Percentiles rank a stretch among this genome's conserved stretches.
phyloP scores from a whole-genome alignment of 1,140 invertebrate species.

The Pogonognathellus flavescens region DNA sequence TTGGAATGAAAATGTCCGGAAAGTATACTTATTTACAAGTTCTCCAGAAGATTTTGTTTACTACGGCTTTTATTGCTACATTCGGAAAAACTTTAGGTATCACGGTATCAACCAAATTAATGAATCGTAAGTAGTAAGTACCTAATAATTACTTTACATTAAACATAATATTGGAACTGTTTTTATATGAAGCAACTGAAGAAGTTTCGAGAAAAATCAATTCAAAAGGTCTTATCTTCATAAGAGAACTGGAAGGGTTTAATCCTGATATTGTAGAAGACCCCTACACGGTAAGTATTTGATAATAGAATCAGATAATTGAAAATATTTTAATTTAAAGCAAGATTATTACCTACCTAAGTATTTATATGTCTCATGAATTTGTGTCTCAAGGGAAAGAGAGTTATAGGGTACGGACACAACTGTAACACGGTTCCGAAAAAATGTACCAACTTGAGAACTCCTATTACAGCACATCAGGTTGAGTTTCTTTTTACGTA shows the following conservation, averaged over 20 bases:
- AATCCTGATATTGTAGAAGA: conserved; percentile 13
- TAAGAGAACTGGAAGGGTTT: not conserved
- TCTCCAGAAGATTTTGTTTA: too few relatives aligned
- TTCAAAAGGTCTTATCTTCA: not conserved
- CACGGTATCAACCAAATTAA: too few relatives aligned
- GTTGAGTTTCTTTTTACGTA: too few relatives aligned
- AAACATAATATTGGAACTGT: not conserved
- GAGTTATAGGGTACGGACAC: conserved; percentile 18
- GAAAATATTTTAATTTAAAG: not conserved
- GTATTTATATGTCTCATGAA: too few relatives aligned
- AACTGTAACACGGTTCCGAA: not conserved
- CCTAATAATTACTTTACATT: not conserved
- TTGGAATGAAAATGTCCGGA: too few relatives aligned
- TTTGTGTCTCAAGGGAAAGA: not conserved
- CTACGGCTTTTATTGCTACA: too few relatives aligned
- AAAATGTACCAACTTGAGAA: conserved; percentile 18
- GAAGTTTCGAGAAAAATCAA: not conserved
- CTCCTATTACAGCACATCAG: conserved; percentile 4
- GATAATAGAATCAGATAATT: not conserved
- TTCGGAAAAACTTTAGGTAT: too few relatives aligned
- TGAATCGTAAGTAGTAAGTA: too few relatives aligned
- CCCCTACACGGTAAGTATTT: not conserved
- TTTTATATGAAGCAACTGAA: not conserved
- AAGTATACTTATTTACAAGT: too few relatives aligned
- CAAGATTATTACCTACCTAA: not conserved